Percentiles rank a stretch among this genome's conserved stretches.
Conservation (phyloP, 1,140 invertebrate genomes). For the Hesperophylax magnus region DNA sequence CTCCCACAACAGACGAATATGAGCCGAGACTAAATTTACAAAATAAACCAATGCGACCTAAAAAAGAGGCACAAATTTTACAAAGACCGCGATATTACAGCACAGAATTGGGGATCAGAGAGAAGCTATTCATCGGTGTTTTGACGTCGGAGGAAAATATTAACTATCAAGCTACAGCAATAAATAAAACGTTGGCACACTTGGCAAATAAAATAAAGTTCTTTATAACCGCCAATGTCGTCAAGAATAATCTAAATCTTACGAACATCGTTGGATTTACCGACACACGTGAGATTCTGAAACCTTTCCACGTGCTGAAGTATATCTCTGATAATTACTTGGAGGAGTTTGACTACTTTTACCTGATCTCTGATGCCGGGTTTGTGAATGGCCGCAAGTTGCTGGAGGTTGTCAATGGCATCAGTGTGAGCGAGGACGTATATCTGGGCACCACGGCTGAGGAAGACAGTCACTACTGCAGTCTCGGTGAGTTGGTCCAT, state of each 20-base stretch:
- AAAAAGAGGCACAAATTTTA: constrained; percentile 66
- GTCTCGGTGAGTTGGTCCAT: constrained; percentile 70
- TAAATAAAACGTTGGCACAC: constrained; percentile 86
- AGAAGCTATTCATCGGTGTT: constrained; percentile 90
- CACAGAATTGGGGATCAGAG: constrained; percentile 91
- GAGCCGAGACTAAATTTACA: constrained; percentile 63
- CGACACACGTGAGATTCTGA: constrained; percentile 80
- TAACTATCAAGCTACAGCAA: constrained; percentile 78
- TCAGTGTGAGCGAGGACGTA: constrained; percentile 87
- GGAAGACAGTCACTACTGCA: constrained; percentile 73
- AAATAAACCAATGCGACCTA: constrained; percentile 56
- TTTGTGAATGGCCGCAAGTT: constrained; percentile 84
- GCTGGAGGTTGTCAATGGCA: constrained; percentile 77
- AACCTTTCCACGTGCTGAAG: constrained; percentile 88
- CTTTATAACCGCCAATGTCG: constrained; percentile 78
- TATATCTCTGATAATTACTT: constrained; percentile 91
- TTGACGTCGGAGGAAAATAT: constrained; percentile 82
- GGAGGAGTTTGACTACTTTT: constrained; percentile 92
- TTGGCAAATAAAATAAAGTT: constrained; percentile 85
- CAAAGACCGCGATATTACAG: constrained; percentile 91
- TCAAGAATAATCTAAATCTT: constrained; percentile 77
- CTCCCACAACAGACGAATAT: constrained; percentile 61
- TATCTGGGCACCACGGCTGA: constrained; percentile 78
- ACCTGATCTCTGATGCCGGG: constrained; percentile 85
- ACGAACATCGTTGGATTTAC: constrained; percentile 87